Conservation (phyloP, 2,888 invertebrate genomes). For the Cantharis lateralis region DNA sequence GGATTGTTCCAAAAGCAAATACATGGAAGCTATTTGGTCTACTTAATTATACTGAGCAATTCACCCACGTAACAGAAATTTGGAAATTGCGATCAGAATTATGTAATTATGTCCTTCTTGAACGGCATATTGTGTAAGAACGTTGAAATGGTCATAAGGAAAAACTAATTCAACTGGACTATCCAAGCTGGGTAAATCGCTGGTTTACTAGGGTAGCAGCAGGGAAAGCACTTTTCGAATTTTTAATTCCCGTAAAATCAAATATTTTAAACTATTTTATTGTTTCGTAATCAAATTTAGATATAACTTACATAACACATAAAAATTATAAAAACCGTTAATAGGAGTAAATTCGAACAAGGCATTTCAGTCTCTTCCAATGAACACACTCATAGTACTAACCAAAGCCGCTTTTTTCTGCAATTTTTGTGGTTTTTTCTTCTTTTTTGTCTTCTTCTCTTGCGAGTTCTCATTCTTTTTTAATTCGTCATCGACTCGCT, state of each 20-base stretch:
- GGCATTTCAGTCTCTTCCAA: conserved; percentile 33
- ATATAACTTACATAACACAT: not conserved
- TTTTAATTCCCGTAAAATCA: no score
- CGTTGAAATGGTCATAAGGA: no score
- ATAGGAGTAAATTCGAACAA: conserved; percentile 7
- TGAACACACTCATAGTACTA: conserved; percentile 37
- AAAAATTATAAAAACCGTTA: conserved; percentile 18
- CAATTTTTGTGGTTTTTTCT: conserved; percentile 44
- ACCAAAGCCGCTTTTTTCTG: conserved; percentile 48
- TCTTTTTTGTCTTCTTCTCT: conserved; percentile 45
- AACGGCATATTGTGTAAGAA: no score
- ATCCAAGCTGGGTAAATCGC: no score
- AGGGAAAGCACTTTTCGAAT: no score
- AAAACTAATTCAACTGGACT: no score
- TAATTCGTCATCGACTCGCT: conserved; percentile 46
- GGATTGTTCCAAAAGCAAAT: conserved; percentile 3
- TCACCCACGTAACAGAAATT: not conserved
- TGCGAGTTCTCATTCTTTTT: conserved; percentile 23
- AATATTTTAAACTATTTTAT: not conserved
- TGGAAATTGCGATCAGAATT: not conserved
- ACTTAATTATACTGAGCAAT: not conserved
- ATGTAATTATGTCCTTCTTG: no score
- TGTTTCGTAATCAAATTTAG: not conserved
- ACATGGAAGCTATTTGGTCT: not conserved
- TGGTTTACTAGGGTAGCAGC: no score